Evolutionary conservation across 2,888 invertebrate genomes (phyloP), one percentile per base, ranked within the genome.

Genomic region (Microctonus hyperodae): DNA sequence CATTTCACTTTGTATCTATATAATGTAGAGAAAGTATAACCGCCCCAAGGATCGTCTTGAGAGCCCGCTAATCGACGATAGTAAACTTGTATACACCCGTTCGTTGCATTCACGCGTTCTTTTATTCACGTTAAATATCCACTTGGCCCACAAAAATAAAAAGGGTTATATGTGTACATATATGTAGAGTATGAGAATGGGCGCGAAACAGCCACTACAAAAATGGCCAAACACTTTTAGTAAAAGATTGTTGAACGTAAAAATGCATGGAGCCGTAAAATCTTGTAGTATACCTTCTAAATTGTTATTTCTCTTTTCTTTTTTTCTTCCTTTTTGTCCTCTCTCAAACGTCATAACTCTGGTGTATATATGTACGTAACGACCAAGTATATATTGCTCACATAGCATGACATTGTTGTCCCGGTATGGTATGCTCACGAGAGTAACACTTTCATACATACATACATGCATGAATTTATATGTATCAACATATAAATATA

Each of bases 1-100:
- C 67, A 61, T 72, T 70, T 69, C 69, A 72, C 68, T 69, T 67
- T 67, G 68, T 68, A 65, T 28, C 58, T 37, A 37, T 59, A 57
- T 40, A 44, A 28, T 28, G 7, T 28, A 28, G 4, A 5, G 28
- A 28, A 72, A n/a, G n/a, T n/a, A 53, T 69, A 72, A 67, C 69
- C 71, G 69, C 71, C 72, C 69, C 71, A 72, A 73, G 71, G 73
- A 72, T 71, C 72, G 70, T 70, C 72, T 72, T 70, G 75, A 80
- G 76, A 77, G 75, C 74, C 74, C 73, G 73, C 77, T 81, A 81
- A 80, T 79, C 78, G 80, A 76, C 75, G 78, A 74, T 75, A 79
- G 76, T 80, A 77, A 78, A 78, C 72, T 28, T 74, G 6, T 74
- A 72, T 37, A 37, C 58, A 63, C 53, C n/a, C 28, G 58, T 28